phyloP scores from a whole-genome alignment of 2,888 invertebrate genomes.

The Aleiodes testaceus region DNA sequence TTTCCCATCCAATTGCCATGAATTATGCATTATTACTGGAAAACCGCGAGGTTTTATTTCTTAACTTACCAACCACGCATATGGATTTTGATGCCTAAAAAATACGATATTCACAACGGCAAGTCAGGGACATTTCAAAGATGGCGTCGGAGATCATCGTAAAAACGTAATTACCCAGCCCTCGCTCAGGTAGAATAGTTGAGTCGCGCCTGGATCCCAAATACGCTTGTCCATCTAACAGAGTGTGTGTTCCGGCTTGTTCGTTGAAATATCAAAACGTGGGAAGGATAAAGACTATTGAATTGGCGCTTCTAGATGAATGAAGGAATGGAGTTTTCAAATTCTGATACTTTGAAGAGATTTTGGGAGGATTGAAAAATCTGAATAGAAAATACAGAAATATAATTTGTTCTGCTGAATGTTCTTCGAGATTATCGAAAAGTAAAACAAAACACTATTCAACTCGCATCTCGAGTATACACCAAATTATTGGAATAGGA shows the following conservation, averaged over 20 bases:
- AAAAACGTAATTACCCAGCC: conserved; percentile 59
- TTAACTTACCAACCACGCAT: neutral
- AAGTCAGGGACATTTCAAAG: conserved; percentile 38
- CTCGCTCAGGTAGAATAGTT: conserved; percentile 10
- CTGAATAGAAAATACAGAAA: too few relatives aligned
- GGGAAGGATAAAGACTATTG: neutral
- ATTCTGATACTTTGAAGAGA: too few relatives aligned
- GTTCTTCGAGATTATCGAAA: too few relatives aligned
- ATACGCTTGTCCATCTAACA: conserved; percentile 36
- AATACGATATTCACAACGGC: conserved; percentile 16
- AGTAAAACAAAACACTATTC: neutral
- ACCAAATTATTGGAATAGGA: neutral
- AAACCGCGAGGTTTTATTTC: conserved; percentile 31
- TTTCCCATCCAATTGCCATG: conserved; percentile 10
- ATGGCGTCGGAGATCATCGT: conserved; percentile 56
- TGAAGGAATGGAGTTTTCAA: too few relatives aligned
- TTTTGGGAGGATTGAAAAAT: too few relatives aligned
- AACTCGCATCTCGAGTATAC: too few relatives aligned
- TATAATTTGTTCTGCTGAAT: too few relatives aligned
- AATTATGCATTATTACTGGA: conserved; percentile 10
- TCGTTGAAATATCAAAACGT: neutral
- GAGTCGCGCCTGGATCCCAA: conserved; percentile 19
- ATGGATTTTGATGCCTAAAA: conserved; percentile 22
- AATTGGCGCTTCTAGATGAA: too few relatives aligned
- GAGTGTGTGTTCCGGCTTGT: neutral